Evolutionary conservation across 1,140 invertebrate species (phyloP).

Genomic region (Bombus balteatus): DNA sequence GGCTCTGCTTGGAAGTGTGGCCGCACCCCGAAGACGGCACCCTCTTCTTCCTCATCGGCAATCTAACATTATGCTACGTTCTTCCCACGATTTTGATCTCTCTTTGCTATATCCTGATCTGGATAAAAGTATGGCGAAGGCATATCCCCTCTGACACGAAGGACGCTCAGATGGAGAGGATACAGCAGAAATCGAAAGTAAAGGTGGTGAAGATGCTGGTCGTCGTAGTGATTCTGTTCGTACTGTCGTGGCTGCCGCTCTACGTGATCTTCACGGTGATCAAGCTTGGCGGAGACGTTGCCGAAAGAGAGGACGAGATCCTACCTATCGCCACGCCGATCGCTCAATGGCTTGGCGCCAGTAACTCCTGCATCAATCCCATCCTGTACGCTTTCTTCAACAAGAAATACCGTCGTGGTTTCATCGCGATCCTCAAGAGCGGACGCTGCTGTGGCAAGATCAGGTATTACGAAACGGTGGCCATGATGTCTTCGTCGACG

Average conservation of each 20-base stretch:
- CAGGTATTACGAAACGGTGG: conserved; percentile 92
- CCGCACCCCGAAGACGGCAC: conserved; percentile 90
- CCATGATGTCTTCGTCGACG: conserved; percentile 91
- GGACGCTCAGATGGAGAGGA: conserved; percentile 94
- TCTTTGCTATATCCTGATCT: conserved; percentile 96
- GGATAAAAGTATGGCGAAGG: conserved; percentile 94
- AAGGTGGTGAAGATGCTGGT: conserved; percentile 98
- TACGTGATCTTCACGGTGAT: conserved; percentile 95
- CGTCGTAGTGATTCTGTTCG: conserved; percentile 96
- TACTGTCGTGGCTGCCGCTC: conserved; percentile 96
- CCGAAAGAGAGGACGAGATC: conserved; percentile 90
- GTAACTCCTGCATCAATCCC: conserved; percentile 98
- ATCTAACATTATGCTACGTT: conserved; percentile 95
- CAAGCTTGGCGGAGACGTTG: conserved; percentile 89
- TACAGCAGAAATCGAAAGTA: conserved; percentile 95
- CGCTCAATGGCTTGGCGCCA: conserved; percentile 97
- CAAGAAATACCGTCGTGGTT: conserved; percentile 97
- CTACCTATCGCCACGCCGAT: conserved; percentile 92
- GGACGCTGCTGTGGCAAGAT: conserved; percentile 91
- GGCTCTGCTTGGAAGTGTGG: conserved; percentile 93
- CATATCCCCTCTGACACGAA: conserved; percentile 95
- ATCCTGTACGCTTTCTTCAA: conserved; percentile 99
- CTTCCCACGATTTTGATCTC: conserved; percentile 95
- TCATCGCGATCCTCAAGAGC: conserved; percentile 93
- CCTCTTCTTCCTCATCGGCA: conserved; percentile 94